Evolutionary conservation across 2,888 invertebrate species (phyloP), one percentile per base, ranked within the genome.

Genomic region (Nemotelus nigrinus): DNA sequence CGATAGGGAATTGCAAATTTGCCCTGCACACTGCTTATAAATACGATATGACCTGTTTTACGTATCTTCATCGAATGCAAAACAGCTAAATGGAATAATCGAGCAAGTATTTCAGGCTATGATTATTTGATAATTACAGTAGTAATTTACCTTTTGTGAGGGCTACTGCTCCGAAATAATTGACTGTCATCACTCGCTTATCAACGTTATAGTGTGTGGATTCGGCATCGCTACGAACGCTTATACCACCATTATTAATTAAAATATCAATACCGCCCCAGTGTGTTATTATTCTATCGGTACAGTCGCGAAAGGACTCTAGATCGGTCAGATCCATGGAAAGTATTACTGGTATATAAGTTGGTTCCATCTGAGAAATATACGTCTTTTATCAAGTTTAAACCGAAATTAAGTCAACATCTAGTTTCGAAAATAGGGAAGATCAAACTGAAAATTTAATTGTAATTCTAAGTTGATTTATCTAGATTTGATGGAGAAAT

Each of bases 91-190:
- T 68, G 6, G 53, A 76, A 65, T 41, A n/a, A 50, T n/a, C 41
- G 55, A 4, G 25, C 55, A 76, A 45, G 43, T 48, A 64, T 50
- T 2, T 50, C 10, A 70, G n/a, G 25, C 5, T 58, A 58, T 25
- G 58, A 25, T 25, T 58, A 10, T 7, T 58, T 58, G 1, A 25
- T 58, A 58, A 43, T 63, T 41, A 41, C 3, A 53, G 7, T 53
- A 53, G 53, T 53, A 58, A 71, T 81, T 84, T 88, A 95, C 97
- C 95, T 92, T 96, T 97, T 1, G 97, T 96, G 45, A 99, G 87
- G 53, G 94, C 94, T 76, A 98, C 92, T 81, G 96, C 91, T 25
- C 98, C 98, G 88, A 99, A 96, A 87, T 96, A 99, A 89, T 99
- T 99, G 5, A 97, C 93, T 55, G 91, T 88, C 98, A 99, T 98